Percentiles rank a stretch among this genome's conserved stretches.
Evolutionary conservation across 1,140 invertebrate genomes (phyloP).

Genomic region (Frieseomelitta varia): DNA sequence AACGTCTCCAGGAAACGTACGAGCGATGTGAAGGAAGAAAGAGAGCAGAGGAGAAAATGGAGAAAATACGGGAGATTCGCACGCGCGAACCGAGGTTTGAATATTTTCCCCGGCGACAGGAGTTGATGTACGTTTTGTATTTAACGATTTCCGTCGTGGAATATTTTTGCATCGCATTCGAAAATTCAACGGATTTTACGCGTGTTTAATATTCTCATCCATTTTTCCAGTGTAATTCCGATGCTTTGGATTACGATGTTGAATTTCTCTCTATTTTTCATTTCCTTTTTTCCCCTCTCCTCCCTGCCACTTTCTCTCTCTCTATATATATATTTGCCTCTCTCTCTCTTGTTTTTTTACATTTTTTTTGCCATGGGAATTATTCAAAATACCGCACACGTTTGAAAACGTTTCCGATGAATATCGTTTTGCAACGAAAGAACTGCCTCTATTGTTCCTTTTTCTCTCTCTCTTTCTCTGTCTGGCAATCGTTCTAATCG

Average conservation of each 20-base stretch:
- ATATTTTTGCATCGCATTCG: background rate
- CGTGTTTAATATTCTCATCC: background rate
- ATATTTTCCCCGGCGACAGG: background rate
- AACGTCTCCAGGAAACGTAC: background rate
- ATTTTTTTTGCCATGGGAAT: background rate
- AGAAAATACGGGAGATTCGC: background rate
- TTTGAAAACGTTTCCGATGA: background rate
- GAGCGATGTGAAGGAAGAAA: background rate
- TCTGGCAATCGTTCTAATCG: background rate
- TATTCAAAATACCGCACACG: background rate
- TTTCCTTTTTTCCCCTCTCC: too few species aligned
- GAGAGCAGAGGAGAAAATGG: background rate
- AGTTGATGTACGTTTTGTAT: background rate
- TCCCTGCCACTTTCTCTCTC: accelerated
- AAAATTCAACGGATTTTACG: constrained; percentile 10
- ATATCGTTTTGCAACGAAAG: background rate
- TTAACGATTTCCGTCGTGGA: constrained; percentile 4
- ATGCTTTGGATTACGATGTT: background rate
- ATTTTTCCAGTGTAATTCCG: background rate
- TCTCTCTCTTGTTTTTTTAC: too few species aligned
- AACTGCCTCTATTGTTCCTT: too few species aligned
- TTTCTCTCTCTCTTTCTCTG: too few species aligned
- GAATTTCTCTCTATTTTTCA: background rate
- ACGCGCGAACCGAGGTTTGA: background rate
- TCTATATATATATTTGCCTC: too few species aligned